Percentiles rank a stretch among this genome's conserved stretches.
Evolutionary conservation across 2,888 invertebrate genomes (phyloP).

Genomic region (Drosophila affinis): DNA sequence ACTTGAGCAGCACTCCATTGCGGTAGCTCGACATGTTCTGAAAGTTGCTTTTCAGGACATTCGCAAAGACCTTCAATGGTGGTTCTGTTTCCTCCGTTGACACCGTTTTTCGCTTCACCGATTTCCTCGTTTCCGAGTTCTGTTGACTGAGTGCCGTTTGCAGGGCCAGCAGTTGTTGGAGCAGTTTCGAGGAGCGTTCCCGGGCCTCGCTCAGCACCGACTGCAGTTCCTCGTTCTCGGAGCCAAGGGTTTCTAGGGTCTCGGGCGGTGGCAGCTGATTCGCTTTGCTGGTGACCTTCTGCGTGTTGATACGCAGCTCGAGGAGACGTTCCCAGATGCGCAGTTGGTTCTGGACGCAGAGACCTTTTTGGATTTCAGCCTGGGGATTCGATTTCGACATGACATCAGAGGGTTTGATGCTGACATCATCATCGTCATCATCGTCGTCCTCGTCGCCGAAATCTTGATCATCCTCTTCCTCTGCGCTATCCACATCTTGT

Average conservation of each 20-base stretch:
- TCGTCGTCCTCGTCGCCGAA: conserved; percentile 54
- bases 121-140: conserved; percentile 88
- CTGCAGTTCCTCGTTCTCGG: conserved; percentile 85
- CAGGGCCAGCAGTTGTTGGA: conserved; percentile 87
- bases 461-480: conserved; percentile 38
- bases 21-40: conserved; percentile 88
- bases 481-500: conserved; percentile 19
- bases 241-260: conserved; percentile 83
- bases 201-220: conserved; percentile 64
- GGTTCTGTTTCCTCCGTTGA: conserved; percentile 32
- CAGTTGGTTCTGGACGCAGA: conserved; percentile 88
- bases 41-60: conserved; percentile 85
- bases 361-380: conserved; percentile 87
- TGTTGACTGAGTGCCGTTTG: conserved; percentile 86
- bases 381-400: conserved; percentile 83
- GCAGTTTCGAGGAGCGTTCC: conserved; percentile 85
- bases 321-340: conserved; percentile 93
- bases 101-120: conserved; percentile 80
- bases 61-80: conserved; percentile 81
- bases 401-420: conserved; percentile 49
- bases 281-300: conserved; percentile 89
- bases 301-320: conserved; percentile 94
- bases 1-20: conserved; percentile 93
- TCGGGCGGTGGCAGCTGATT: conserved; percentile 91
- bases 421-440: conserved; percentile 19